Evolutionary conservation across 2,888 invertebrate species (phyloP), one percentile per base, ranked within the genome.

Genomic region (Brachypterus glaber): DNA sequence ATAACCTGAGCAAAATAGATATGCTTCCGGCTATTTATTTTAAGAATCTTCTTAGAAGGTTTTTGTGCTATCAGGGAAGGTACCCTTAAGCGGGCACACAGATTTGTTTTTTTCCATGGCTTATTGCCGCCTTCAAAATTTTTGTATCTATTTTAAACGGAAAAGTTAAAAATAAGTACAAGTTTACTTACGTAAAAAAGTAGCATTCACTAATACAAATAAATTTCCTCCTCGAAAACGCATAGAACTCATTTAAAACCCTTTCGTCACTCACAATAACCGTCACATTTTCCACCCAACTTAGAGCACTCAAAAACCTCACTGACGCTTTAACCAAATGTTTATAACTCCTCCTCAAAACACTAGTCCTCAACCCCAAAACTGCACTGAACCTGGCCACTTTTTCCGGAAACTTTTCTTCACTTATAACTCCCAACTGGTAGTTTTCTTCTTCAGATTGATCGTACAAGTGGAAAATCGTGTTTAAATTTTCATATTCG

Each of bases 201-300:
- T 52, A 17, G 31, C 55, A 54, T 30, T 54, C 52, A 33, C 51
- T 58, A 4, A 66, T 48, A 47, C 66, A 66, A 29, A 66, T 54
- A 46, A 47, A 53, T 17, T 54, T 48, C 17, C 40, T 48, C 39
- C 52, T 56, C 3, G 64, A 50, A 14, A 48, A 44, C 32, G 48
- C 47, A 39, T 57, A 58, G 51, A 66, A 62, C 39, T 60, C 54
- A 17, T 56, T 50, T 14, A 62, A 33, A 16, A 61, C 41, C 30
- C 43, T 35, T 13, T 56, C 50, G 41, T 55, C 44, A 5, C 58
- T 55, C 1, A 60, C 51, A 12, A 62, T 39, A 13, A 65, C 48
- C 2, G 60, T 59, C 2, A 66, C 51, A 44, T 63, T 59, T 17
- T 56, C 52, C 15, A 47, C 48, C 59, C 59, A 59, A 25, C 54